Evolutionary conservation across 1,140 invertebrate genomes (phyloP).

Genomic region (Drosophila athabasca): DNA sequence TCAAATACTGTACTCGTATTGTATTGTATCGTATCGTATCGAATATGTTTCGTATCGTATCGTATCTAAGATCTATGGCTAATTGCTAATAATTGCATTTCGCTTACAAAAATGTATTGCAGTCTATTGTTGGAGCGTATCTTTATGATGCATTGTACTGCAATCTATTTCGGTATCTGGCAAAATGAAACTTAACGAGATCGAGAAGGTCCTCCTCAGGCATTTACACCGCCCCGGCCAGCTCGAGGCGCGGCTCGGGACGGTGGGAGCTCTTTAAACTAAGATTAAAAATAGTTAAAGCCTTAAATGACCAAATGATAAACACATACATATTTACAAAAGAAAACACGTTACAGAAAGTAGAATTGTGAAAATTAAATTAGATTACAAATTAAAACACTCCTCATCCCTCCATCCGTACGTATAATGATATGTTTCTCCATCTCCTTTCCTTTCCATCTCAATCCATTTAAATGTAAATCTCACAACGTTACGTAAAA

Average conservation of each 20-base stretch:
- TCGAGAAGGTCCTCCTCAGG: constrained; percentile 45
- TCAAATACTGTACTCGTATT: constrained; percentile 13
- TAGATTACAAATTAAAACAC: constrained; percentile 8
- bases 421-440: constrained; percentile 20
- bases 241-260: not conserved
- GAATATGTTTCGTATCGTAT: no score
- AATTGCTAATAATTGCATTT: constrained; percentile 47
- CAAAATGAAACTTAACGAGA: constrained; percentile 78
- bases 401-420: not conserved
- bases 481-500: constrained; percentile 83
- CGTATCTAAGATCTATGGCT: constrained; percentile 32
- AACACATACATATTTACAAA: constrained; percentile 69
- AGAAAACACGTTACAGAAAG: constrained; percentile 27
- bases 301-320: constrained; percentile 57
- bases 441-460: no score
- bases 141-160: constrained; percentile 35
- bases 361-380: constrained; percentile 16
- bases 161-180: constrained; percentile 62
- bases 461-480: constrained; percentile 63
- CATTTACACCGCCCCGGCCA: not conserved
- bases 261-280: constrained; percentile 36
- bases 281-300: constrained; percentile 60
- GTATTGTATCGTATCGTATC: no score
- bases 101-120: constrained; percentile 51
- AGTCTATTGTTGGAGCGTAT: constrained; percentile 60